Evolutionary conservation across 2,113 vertebrate genomes (phyloP).

Genomic region (Heloderma charlesbogerti): DNA sequence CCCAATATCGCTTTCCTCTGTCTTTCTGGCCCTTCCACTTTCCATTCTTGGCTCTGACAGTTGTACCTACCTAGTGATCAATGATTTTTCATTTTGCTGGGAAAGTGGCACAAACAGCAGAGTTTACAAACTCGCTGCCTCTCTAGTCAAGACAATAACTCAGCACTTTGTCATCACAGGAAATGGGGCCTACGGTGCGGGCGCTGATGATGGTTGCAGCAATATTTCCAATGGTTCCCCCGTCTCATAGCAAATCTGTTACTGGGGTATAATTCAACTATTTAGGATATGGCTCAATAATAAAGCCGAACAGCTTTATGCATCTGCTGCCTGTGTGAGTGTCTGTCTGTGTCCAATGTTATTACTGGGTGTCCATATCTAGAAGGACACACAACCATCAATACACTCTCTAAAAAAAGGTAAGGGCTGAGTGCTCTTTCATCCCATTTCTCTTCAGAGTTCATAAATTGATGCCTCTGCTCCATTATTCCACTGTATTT

Average conservation of each 20-base stretch:
- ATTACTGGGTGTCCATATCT: accelerated
- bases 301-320: conserved; percentile 37
- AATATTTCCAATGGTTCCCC: background rate
- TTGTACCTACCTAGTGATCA: background rate
- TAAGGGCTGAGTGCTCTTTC: background rate
- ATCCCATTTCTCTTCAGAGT: background rate
- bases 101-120: conserved; percentile 52
- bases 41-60: background rate
- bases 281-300: conserved; percentile 53
- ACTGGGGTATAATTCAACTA: conserved; percentile 60
- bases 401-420: background rate
- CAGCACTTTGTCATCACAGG: conserved; percentile 43
- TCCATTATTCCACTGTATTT: conserved; percentile 8
- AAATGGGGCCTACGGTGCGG: conserved; percentile 24
- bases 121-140: conserved; percentile 60
- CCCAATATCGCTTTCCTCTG: background rate
- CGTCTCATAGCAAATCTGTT: conserved; percentile 18
- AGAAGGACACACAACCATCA: background rate
- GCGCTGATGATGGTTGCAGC: background rate
- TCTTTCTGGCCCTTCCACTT: conserved; percentile 2
- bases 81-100: conserved; percentile 39
- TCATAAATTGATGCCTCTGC: background rate
- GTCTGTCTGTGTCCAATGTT: accelerated
- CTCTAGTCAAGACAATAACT: conserved; percentile 56
- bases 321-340: background rate